Conservation (phyloP, 2,888 invertebrate species). For the Morpho achilles region DNA sequence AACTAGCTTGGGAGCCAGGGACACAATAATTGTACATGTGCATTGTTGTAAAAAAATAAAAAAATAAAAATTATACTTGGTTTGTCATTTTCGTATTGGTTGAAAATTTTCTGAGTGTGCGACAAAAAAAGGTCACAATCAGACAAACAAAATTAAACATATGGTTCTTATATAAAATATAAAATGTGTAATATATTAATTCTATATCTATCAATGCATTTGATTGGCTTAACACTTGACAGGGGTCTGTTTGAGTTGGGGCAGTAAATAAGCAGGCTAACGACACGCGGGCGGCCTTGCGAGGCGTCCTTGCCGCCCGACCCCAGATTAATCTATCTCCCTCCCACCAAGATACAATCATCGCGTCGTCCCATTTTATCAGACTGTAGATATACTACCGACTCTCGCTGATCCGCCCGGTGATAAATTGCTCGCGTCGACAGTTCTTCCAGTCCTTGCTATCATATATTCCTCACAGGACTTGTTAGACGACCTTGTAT, state of each 20-base stretch:
- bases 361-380: conserved; percentile 40
- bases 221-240: conserved; percentile 38
- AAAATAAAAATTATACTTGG: too few relatives aligned
- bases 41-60: too few relatives aligned
- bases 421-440: conserved; percentile 65
- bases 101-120: too few relatives aligned
- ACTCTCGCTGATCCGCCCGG: conserved; percentile 51
- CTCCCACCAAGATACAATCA: conserved; percentile 42
- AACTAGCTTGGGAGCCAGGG: too few relatives aligned
- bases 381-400: conserved; percentile 37
- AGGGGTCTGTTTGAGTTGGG: conserved; percentile 33
- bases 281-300: conserved; percentile 64
- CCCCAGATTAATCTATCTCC: conserved; percentile 37
- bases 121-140: too few relatives aligned
- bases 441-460: conserved; percentile 53
- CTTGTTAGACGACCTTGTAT: conserved; percentile 47
- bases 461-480: conserved; percentile 37
- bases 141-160: too few relatives aligned
- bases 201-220: conserved; percentile 23
- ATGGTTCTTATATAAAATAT: too few relatives aligned
- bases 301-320: conserved; percentile 62
- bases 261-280: conserved; percentile 41
- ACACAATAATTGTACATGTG: too few relatives aligned
- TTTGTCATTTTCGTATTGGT: too few relatives aligned
- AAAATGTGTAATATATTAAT: neutral